A percentile compares a stretch with the other conserved stretches of the same genome.
These are phyloP conservation scores for Atherinomorus stipes DNA, from an alignment of 2,113 vertebrate genomes.

Conservation along the genomic window DNA sequence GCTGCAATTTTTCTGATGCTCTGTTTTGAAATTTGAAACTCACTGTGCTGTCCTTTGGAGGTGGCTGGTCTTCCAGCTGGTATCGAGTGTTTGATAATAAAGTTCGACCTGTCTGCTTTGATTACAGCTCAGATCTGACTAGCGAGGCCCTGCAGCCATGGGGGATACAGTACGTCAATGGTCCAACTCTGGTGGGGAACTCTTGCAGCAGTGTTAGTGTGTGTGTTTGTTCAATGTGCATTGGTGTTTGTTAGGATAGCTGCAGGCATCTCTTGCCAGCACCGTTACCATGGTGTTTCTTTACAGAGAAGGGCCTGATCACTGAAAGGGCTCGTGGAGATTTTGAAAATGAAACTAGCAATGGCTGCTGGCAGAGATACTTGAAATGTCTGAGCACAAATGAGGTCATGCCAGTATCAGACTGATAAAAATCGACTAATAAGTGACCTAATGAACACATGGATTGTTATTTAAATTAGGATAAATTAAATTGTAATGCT, in stretches of 20 bases:
- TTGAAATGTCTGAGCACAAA: slow-evolving; percentile 60
- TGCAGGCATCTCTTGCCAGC: slow-evolving; percentile 61
- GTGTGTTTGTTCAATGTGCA: slow-evolving; percentile 44
- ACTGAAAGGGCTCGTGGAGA: slow-evolving; percentile 72
- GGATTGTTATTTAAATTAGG: not conserved
- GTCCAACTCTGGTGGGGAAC: slow-evolving; percentile 59
- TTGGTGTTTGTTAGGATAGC: slow-evolving; percentile 58
- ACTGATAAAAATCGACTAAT: slow-evolving; percentile 12
- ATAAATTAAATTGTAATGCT: not conserved
- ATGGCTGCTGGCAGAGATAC: slow-evolving; percentile 61
- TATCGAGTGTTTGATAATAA: slow-evolving; percentile 89
- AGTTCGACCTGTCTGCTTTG: slow-evolving; percentile 86
- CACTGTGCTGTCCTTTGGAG: slow-evolving; percentile 31
- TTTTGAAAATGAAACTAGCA: slow-evolving; percentile 70
- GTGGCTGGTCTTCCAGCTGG: slow-evolving; percentile 37
- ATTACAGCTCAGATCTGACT: slow-evolving; percentile 78
- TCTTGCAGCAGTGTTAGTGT: slow-evolving; percentile 41
- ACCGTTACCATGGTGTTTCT: slow-evolving; percentile 77
- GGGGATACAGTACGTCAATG: slow-evolving; percentile 66
- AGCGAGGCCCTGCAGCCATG: slow-evolving; percentile 64
- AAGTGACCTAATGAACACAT: slow-evolving; percentile 33
- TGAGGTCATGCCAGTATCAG: slow-evolving; percentile 29
- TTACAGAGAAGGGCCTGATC: slow-evolving; percentile 67
- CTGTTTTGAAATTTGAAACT: slow-evolving; percentile 16
- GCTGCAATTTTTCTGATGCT: slow-evolving; percentile 25